Conservation (phyloP, 2,888 invertebrate genomes). For the Ectemnius lituratus region DNA sequence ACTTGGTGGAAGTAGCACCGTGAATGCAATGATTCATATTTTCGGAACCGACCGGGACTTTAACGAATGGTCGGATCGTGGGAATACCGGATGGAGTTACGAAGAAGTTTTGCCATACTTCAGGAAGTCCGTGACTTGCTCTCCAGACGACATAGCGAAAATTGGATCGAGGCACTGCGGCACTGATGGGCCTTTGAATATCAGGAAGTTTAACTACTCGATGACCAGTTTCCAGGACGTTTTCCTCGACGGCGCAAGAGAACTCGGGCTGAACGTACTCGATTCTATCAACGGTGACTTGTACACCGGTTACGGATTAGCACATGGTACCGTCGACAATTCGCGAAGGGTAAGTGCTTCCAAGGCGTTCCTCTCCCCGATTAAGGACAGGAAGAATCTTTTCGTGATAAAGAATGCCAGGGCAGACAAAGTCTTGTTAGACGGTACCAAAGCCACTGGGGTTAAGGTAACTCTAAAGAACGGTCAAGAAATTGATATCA, state of each 20-base stretch:
- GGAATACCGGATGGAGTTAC: constrained; percentile 83
- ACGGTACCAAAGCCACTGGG: constrained; percentile 76
- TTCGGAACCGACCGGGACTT: constrained; percentile 83
- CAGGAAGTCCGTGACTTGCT: constrained; percentile 65
- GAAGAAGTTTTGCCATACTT: constrained; percentile 76
- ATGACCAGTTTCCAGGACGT: constrained; percentile 72
- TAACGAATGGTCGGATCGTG: constrained; percentile 82
- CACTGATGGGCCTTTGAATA: constrained; percentile 78
- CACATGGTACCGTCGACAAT: constrained; percentile 77
- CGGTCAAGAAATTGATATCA: constrained; percentile 62
- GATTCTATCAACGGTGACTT: constrained; percentile 75
- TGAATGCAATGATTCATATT: constrained; percentile 84
- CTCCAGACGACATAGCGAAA: constrained; percentile 68
- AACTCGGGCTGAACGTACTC: constrained; percentile 77
- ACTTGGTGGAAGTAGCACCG: constrained; percentile 83
- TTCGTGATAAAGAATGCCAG: constrained; percentile 81
- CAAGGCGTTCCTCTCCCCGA: constrained; percentile 77
- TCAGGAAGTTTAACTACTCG: constrained; percentile 75
- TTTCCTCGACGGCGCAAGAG: constrained; percentile 77
- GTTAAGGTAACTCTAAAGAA: constrained; percentile 76
- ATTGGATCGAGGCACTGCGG: constrained; percentile 73
- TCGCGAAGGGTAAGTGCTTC: constrained; percentile 77
- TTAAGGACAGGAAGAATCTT: constrained; percentile 80
- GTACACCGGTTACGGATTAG: constrained; percentile 79
- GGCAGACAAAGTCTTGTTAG: constrained; percentile 80